phyloP scores from a whole-genome alignment of 1,140 invertebrate genomes.

The Meteorus sp. region DNA sequence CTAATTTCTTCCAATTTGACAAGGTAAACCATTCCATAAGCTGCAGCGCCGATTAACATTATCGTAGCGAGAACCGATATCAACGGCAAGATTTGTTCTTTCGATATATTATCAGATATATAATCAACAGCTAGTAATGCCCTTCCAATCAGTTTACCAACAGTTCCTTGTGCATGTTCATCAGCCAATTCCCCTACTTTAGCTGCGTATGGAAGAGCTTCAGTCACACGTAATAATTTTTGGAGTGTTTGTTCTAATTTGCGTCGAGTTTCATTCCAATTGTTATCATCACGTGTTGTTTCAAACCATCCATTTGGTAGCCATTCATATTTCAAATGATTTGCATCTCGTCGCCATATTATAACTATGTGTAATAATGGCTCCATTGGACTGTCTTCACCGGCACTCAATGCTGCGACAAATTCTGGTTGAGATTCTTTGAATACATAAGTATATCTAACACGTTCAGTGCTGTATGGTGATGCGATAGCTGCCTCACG shows the following conservation, averaged over 20 bases:
- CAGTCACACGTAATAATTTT: slow-evolving; percentile 70
- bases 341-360: slow-evolving; percentile 84
- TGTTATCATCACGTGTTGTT: slow-evolving; percentile 53
- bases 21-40: slow-evolving; percentile 88
- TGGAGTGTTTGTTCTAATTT: slow-evolving; percentile 74
- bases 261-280: slow-evolving; percentile 73
- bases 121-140: slow-evolving; percentile 73
- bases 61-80: slow-evolving; percentile 83
- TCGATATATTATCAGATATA: slow-evolving; percentile 72
- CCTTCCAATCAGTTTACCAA: slow-evolving; percentile 70
- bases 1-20: slow-evolving; percentile 82
- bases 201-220: slow-evolving; percentile 73
- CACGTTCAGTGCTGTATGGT: slow-evolving; percentile 66
- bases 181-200: slow-evolving; percentile 59
- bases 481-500: slow-evolving; percentile 70
- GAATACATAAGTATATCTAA: slow-evolving; percentile 86
- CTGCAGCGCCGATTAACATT: slow-evolving; percentile 76
- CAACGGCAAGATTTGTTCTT: slow-evolving; percentile 80
- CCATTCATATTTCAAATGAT: slow-evolving; percentile 91
- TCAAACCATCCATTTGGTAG: slow-evolving; percentile 52
- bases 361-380: slow-evolving; percentile 77
- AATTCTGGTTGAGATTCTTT: slow-evolving; percentile 82
- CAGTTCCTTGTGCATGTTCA: slow-evolving; percentile 66
- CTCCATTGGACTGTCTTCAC: slow-evolving; percentile 63
- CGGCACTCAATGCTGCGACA: slow-evolving; percentile 72